Evolutionary conservation across 2,888 invertebrate species (phyloP).

Genomic region (Volucella bombylans): DNA sequence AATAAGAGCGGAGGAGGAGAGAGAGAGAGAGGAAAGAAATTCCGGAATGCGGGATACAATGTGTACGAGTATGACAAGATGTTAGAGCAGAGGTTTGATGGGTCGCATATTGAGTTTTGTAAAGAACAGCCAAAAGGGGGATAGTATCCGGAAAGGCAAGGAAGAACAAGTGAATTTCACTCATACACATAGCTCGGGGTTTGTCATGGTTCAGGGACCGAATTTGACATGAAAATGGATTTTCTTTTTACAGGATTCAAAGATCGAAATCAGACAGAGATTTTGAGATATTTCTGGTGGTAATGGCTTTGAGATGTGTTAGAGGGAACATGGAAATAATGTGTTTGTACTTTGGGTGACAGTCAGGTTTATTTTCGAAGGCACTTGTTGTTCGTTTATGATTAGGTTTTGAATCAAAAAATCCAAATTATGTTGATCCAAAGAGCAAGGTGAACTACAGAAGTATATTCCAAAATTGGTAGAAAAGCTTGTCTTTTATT

Average conservation of each 20-base stretch:
- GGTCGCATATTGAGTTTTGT: constrained; percentile 66
- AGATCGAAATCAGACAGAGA: constrained; percentile 53
- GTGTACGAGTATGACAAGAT: constrained; percentile 68
- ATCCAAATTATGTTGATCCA: no score
- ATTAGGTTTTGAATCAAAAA: no score
- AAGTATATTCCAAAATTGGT: no score
- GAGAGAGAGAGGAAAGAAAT: constrained; percentile 1
- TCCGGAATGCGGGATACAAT: constrained; percentile 30
- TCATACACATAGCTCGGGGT: constrained; percentile 33
- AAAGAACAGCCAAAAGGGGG: constrained; percentile 30
- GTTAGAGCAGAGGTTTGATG: constrained; percentile 71
- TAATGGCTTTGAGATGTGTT: constrained; percentile 63
- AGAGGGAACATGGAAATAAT: constrained; percentile 2
- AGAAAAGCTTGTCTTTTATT: no score
- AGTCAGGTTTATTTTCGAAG: not conserved
- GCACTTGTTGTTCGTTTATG: not conserved
- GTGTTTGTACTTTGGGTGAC: not conserved
- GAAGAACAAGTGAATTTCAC: constrained; percentile 65
- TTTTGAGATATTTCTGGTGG: constrained; percentile 65
- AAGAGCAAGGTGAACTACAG: no score
- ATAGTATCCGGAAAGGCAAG: constrained; percentile 44
- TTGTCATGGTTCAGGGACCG: constrained; percentile 41
- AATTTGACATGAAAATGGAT: constrained; percentile 68
- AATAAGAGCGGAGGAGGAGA: constrained; percentile 12
- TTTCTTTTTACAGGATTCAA: constrained; percentile 13